Percentiles rank a stretch among this genome's conserved stretches.
Conservation (phyloP, 2,797 vertebrate genomes). For the Momotus momota region DNA sequence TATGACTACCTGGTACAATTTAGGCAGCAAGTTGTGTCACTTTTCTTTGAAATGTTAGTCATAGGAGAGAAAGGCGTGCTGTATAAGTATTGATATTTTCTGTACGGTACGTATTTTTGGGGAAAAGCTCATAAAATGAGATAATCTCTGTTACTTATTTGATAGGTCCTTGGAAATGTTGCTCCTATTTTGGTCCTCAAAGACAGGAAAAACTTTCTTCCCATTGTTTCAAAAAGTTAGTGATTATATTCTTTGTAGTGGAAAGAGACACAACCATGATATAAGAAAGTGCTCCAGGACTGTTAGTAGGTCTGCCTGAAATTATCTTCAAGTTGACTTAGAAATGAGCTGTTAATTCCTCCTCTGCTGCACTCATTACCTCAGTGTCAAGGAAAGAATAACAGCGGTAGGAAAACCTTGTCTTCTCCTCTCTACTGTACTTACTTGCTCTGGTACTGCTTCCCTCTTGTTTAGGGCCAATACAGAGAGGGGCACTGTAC, state of each 20-base stretch:
- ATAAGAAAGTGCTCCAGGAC: background rate
- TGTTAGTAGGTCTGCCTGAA: background rate
- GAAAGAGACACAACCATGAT: background rate
- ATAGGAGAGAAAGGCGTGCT: background rate
- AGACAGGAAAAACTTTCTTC: background rate
- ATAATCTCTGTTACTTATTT: background rate
- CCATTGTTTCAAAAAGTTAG: background rate
- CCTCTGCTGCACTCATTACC: rapidly evolving
- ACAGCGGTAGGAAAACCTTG: background rate
- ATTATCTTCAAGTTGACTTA: background rate
- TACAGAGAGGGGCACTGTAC: background rate
- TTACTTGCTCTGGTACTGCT: background rate
- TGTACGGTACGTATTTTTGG: background rate
- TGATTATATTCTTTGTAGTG: rapidly evolving
- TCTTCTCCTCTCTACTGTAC: background rate
- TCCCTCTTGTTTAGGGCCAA: background rate
- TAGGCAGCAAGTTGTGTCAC: background rate
- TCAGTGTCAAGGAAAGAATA: background rate
- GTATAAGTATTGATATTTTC: background rate
- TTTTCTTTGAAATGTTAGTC: background rate
- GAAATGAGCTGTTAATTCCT: background rate
- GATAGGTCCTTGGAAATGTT: background rate
- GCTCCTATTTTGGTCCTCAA: background rate
- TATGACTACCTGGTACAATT: background rate
- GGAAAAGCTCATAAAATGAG: background rate